Percentiles rank a stretch among this genome's conserved stretches.
Conservation (phyloP, 2,888 invertebrate species). For the Conomelus anceps region DNA sequence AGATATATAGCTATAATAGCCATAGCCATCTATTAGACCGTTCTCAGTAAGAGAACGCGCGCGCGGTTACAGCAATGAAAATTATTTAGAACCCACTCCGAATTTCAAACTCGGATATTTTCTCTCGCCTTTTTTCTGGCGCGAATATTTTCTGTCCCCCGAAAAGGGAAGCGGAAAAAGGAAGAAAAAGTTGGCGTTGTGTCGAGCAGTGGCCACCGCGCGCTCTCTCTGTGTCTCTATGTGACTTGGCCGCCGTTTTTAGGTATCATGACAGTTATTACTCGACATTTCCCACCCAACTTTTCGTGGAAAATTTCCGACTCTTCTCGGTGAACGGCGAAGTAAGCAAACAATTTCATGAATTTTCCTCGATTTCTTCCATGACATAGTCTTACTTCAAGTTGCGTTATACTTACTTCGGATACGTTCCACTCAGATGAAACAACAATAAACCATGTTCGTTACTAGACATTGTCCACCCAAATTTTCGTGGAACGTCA, state of each 20-base stretch:
- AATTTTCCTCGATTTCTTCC: neutral
- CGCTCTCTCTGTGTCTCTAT: no score
- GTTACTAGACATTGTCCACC: neutral
- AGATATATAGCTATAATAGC: neutral
- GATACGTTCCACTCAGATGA: no score
- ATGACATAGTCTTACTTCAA: neutral
- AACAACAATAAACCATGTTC: neutral
- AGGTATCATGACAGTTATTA: neutral
- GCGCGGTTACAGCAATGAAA: neutral
- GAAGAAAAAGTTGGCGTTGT: neutral
- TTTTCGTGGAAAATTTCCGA: neutral
- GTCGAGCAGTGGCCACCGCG: no score
- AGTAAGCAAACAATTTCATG: neutral
- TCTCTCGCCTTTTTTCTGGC: neutral
- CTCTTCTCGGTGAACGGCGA: neutral
- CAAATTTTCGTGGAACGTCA: no score
- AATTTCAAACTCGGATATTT: neutral
- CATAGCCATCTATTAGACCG: neutral
- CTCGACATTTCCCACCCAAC: neutral
- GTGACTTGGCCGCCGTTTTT: neutral
- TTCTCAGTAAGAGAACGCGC: neutral
- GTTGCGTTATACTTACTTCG: neutral
- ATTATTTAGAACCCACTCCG: neutral
- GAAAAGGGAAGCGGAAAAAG: neutral
- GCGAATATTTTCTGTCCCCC: neutral